phyloP scores from a whole-genome alignment of 2,797 vertebrate genomes.

The Poecilia velifera region DNA sequence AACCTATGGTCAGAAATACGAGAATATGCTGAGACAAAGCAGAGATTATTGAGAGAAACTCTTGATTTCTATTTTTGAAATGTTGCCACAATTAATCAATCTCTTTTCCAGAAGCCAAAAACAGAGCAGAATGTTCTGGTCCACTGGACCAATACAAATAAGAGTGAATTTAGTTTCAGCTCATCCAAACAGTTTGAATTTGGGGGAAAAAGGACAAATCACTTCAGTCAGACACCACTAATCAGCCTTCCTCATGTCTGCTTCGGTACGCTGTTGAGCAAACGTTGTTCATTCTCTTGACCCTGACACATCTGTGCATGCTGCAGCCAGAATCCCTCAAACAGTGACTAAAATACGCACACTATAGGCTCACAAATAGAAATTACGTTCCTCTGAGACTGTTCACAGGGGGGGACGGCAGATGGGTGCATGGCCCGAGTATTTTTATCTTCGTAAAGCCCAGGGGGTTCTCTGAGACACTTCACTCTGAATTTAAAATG shows the following conservation, averaged over 20 bases:
- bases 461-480: constrained; percentile 39
- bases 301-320: background rate
- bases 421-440: constrained; percentile 54
- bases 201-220: background rate
- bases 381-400: constrained; percentile 33
- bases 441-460: constrained; percentile 66
- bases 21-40: background rate
- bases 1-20: constrained; percentile 10
- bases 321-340: background rate
- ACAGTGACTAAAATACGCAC: constrained; percentile 16
- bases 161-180: constrained; percentile 17
- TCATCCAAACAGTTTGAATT: constrained; percentile 18
- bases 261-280: background rate
- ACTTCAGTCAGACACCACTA: constrained; percentile 10
- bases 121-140: constrained; percentile 45
- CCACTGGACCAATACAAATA: constrained; percentile 28
- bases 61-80: constrained; percentile 44
- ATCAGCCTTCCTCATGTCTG: constrained; percentile 30
- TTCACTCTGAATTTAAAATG: constrained; percentile 58
- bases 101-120: constrained; percentile 24
- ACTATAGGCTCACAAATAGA: constrained; percentile 22
- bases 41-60: constrained; percentile 47
- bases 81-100: constrained; percentile 48
- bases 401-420: constrained; percentile 37
- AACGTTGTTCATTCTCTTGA: constrained; percentile 6